phyloP scores from a whole-genome alignment of 2,888 invertebrate genomes.

The Dynastes tityus region DNA sequence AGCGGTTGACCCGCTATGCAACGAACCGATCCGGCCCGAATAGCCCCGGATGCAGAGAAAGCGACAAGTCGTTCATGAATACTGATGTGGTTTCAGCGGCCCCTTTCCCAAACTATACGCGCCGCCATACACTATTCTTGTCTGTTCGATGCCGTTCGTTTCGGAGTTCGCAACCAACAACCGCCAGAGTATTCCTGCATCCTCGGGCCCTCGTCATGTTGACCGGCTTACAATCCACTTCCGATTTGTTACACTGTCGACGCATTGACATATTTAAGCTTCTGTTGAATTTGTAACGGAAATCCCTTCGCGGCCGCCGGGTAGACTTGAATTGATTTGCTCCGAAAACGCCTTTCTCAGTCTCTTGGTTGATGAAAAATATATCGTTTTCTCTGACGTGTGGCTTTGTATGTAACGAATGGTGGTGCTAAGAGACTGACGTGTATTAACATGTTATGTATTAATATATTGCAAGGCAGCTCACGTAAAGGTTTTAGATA shows the following conservation, averaged over 20 bases:
- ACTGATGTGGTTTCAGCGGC: slow-evolving; percentile 63
- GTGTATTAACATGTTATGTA: too few species aligned
- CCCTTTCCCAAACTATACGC: slow-evolving; percentile 25
- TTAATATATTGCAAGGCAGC: too few species aligned
- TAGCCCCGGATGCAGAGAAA: slow-evolving; percentile 22
- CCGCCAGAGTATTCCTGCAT: slow-evolving; percentile 28
- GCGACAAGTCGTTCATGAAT: slow-evolving; percentile 66
- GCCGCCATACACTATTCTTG: slow-evolving; percentile 36
- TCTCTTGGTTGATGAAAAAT: slow-evolving; percentile 21
- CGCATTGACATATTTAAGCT: slow-evolving; percentile 59
- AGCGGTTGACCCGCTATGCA: slow-evolving; percentile 65
- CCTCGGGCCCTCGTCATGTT: slow-evolving; percentile 60
- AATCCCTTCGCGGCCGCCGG: slow-evolving; percentile 45
- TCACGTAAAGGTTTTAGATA: too few species aligned
- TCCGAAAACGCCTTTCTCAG: slow-evolving; percentile 21
- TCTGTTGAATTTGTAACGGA: slow-evolving; percentile 54
- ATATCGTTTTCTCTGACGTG: background rate
- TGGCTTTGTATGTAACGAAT: background rate
- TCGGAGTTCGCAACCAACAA: slow-evolving; percentile 25
- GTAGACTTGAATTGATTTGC: slow-evolving; percentile 51
- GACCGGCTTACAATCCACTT: slow-evolving; percentile 63
- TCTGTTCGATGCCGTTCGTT: slow-evolving; percentile 32
- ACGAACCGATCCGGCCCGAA: slow-evolving; percentile 60
- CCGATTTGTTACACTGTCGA: slow-evolving; percentile 64
- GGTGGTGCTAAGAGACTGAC: background rate